Evolutionary conservation across 2,888 invertebrate species (phyloP).

Genomic region (Cheilosia grossa): DNA sequence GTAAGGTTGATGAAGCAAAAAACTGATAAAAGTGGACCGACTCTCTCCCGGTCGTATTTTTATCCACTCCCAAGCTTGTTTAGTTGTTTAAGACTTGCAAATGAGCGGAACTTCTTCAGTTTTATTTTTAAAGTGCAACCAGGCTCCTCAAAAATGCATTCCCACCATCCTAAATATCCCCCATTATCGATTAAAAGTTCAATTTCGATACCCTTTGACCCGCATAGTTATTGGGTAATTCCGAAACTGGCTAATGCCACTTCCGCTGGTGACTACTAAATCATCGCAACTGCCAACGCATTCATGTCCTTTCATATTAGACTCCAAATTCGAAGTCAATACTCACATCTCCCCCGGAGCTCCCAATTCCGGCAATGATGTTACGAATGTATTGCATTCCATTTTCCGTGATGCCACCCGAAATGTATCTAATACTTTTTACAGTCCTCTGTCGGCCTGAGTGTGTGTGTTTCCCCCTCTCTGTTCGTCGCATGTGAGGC

Average conservation of each 20-base stretch:
- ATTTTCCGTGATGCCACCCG: not conserved
- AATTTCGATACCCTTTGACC: too few relatives aligned
- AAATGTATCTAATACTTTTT: slow-evolving; percentile 10
- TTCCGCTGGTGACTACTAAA: not conserved
- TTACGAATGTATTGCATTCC: not conserved
- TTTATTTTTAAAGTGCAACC: too few relatives aligned
- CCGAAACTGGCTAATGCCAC: not conserved
- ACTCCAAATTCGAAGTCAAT: slow-evolving; percentile 29
- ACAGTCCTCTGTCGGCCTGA: not conserved
- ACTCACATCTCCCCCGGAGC: not conserved
- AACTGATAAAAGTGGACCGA: too few relatives aligned
- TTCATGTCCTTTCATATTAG: slow-evolving; percentile 29
- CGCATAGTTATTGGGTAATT: too few relatives aligned
- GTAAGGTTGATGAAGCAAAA: too few relatives aligned
- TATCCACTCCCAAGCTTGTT: too few relatives aligned
- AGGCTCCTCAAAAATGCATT: too few relatives aligned
- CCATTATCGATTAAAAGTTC: too few relatives aligned
- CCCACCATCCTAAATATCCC: too few relatives aligned
- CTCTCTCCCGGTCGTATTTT: too few relatives aligned
- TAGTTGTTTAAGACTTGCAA: too few relatives aligned
- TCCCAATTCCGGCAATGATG: not conserved
- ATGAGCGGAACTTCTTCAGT: too few relatives aligned
- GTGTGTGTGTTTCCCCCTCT: not conserved
- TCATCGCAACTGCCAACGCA: slow-evolving; percentile 17
- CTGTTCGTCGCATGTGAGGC: not conserved